These are phyloP conservation scores for Nibea coibor DNA, from an alignment of 2,113 vertebrate genomes.

Conservation along the genomic window DNA sequence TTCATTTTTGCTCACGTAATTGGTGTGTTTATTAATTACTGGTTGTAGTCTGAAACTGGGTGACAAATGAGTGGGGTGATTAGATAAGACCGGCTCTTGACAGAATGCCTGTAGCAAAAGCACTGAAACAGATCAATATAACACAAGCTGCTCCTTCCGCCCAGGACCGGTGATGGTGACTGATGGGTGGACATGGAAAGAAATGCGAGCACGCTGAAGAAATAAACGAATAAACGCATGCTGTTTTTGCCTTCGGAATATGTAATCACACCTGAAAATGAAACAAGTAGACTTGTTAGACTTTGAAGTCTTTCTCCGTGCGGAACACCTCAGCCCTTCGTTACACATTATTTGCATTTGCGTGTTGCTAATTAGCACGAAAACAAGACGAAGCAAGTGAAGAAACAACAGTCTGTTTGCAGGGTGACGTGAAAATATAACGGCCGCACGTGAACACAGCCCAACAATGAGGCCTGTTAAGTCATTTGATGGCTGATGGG, in stretches of 20 bases:
- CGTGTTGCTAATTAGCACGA: too few relatives aligned
- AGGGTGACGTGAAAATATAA: background rate
- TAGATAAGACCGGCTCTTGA: conserved; percentile 69
- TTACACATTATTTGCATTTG: background rate
- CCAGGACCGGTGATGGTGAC: conserved; percentile 42
- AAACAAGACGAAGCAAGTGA: background rate
- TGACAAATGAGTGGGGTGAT: conserved; percentile 71
- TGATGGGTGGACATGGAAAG: conserved; percentile 57
- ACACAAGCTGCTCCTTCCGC: conserved; percentile 61
- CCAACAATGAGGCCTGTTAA: conserved; percentile 32
- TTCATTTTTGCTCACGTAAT: conserved; percentile 63
- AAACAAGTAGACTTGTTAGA: background rate
- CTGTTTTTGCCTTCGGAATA: background rate
- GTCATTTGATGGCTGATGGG: conserved; percentile 1
- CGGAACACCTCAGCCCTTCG: background rate
- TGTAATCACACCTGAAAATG: background rate
- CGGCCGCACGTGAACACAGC: conserved; percentile 8
- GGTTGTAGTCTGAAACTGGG: conserved; percentile 48
- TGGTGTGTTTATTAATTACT: conserved; percentile 70
- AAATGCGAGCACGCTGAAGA: conserved; percentile 32
- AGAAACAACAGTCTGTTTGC: background rate
- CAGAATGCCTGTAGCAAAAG: conserved; percentile 57
- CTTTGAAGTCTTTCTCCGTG: background rate
- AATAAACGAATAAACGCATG: background rate
- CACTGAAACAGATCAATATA: conserved; percentile 65